Percentiles rank a stretch among this genome's conserved stretches.
Conservation (phyloP, 1,140 invertebrate genomes). For the silkworm (Bombyx mori) region ASM3026992v2 NC_085124.1:3309001-3309500, state of each 20-base stretch:
- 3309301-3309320: slow-evolving; percentile 33
- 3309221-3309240: slow-evolving; percentile 27
- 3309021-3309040: slow-evolving; percentile 36
- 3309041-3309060: slow-evolving; percentile 10
- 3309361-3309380: slow-evolving; percentile 55
- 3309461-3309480: too few species aligned
- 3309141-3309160: slow-evolving; percentile 31
- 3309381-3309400: slow-evolving; percentile 14
- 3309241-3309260: slow-evolving; percentile 43
- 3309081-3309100: slow-evolving; percentile 15
- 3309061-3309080: slow-evolving; percentile 21
- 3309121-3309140: slow-evolving; percentile 27
- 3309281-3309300: slow-evolving; percentile 40
- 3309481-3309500: neutral
- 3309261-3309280: slow-evolving; percentile 43
- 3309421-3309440: neutral
- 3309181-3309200: neutral
- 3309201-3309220: slow-evolving; percentile 6
- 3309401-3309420: neutral
- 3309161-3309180: neutral
- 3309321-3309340: slow-evolving; percentile 32
- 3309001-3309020: slow-evolving; percentile 16
- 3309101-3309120: slow-evolving; percentile 6
- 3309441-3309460: too few species aligned
- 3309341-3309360: slow-evolving; percentile 33